Base-by-base conservation (phyloP, 2,888 invertebrate genomes). In the Luperina testacea region DNA sequence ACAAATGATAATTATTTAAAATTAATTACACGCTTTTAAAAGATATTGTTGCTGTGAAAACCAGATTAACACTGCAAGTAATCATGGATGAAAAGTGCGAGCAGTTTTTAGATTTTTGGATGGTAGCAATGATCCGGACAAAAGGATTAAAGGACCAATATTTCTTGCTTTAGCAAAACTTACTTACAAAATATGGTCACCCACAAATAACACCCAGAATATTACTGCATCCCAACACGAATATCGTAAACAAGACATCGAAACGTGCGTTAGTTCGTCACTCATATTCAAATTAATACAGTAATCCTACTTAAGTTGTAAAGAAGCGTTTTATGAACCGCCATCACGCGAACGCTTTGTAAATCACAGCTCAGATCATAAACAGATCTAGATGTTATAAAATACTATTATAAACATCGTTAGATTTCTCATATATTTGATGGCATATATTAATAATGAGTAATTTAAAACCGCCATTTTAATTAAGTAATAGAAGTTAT, bases 271-370 rank as follows among this genome's bases (percentile, higher is more conserved):
- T 72, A 45, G 80, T 72, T 75, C 77, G 83, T 88, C 89, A 89
- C 80, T 89, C 89, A 86, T 88, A 88, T 89, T 86, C 88, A 88
- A 88, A 88, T 88, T 82, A 89, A 86, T 88, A 89, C 89, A 88
- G 82, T 89, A 86, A 88, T 89, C 80, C 78, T 42, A 63, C 77
- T 73, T 70, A 78, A 80, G 84, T 84, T 77, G 78, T 89, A 88
- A 88, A 89, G 88, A 83, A 80, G 71, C 81, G 53, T 80, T 90
- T 90, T 89, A 90, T 83, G 80, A 74, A 83, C 76, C 61, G 32
- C 45, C 81, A 83, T 79, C 90, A 90, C 90, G 90, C 90, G 80
- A 90, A 45, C 72, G 65, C 80, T 85, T 86, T 85, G 82, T 90
- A 87, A 86, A 86, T 87, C 89, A 85, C 75, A 27, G 64, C 24